These are phyloP conservation scores for Leiothrix lutea DNA, from an alignment of 2,113 vertebrate species.

Conservation along the genomic window DNA sequence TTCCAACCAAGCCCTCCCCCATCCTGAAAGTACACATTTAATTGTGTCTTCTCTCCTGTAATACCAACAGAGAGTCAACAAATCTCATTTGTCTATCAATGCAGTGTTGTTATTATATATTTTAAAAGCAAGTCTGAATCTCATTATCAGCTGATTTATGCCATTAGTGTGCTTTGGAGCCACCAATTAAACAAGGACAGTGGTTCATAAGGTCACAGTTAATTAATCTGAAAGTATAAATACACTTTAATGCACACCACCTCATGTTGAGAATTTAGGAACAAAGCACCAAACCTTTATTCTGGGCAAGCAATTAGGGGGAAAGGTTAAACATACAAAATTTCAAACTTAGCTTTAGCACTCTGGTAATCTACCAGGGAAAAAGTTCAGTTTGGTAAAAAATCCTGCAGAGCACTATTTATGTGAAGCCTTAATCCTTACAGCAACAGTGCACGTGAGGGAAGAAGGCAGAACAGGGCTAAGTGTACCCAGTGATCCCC, in stretches of 20 bases:
- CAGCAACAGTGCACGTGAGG: constrained; percentile 50
- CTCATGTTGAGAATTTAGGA: constrained; percentile 66
- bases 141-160: constrained; percentile 88
- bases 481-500: constrained; percentile 50
- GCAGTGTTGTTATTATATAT: constrained; percentile 74
- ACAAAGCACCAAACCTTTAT: constrained; percentile 63
- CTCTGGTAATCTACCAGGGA: constrained; percentile 3
- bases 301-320: constrained; percentile 49
- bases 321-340: constrained; percentile 46
- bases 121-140: constrained; percentile 84
- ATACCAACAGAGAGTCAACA: constrained; percentile 58
- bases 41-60: constrained; percentile 53
- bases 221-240: constrained; percentile 80
- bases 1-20: constrained; percentile 46
- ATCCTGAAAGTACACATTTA: constrained; percentile 32
- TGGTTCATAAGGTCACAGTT: constrained; percentile 84
- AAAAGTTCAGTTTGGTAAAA: constrained; percentile 52
- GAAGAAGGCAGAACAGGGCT: constrained; percentile 31
- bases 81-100: constrained; percentile 79
- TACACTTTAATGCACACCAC: constrained; percentile 78
- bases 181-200: constrained; percentile 88
- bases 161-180: constrained; percentile 81
- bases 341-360: constrained; percentile 7
- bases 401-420: constrained; percentile 33
- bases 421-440: constrained; percentile 69